Evolutionary conservation across 2,888 invertebrate species (phyloP).

Genomic region (Lithophane socia): DNA sequence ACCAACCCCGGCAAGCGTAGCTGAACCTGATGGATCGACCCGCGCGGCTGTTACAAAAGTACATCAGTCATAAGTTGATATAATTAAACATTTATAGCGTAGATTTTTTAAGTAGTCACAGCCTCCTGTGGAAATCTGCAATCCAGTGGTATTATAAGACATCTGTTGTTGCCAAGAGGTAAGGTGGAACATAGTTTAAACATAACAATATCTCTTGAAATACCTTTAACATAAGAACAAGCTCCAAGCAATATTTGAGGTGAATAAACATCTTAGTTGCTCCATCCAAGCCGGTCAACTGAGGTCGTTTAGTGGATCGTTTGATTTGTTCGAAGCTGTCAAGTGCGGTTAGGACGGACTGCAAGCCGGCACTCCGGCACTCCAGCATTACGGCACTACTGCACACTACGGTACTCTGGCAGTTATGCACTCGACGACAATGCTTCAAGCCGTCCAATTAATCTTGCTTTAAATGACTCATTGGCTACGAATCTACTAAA

Average conservation of each 20-base stretch:
- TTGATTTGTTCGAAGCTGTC: constrained; percentile 63
- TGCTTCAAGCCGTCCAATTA: constrained; percentile 61
- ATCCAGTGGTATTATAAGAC: background rate
- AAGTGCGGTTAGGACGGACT: constrained; percentile 52
- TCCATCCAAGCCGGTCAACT: constrained; percentile 22
- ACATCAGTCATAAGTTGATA: background rate
- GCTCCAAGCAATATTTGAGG: constrained; percentile 1
- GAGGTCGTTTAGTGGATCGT: constrained; percentile 45
- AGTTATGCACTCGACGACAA: constrained; percentile 60
- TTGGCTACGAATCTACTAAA: constrained; percentile 36
- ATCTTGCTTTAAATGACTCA: constrained; percentile 61
- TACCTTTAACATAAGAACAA: background rate
- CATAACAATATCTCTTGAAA: background rate
- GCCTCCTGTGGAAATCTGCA: background rate
- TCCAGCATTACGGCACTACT: background rate
- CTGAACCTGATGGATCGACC: too few relatives aligned
- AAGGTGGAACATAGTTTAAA: background rate
- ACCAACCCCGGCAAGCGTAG: too few relatives aligned
- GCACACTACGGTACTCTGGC: constrained; percentile 31
- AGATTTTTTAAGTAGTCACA: background rate
- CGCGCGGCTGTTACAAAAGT: too few relatives aligned
- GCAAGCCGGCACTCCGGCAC: constrained; percentile 37
- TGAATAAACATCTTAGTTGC: constrained; percentile 27
- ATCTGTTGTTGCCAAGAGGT: background rate
- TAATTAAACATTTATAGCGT: background rate